Evolutionary conservation across 2,888 invertebrate species (phyloP).

Genomic region (Coelogynopora nodosa): DNA sequence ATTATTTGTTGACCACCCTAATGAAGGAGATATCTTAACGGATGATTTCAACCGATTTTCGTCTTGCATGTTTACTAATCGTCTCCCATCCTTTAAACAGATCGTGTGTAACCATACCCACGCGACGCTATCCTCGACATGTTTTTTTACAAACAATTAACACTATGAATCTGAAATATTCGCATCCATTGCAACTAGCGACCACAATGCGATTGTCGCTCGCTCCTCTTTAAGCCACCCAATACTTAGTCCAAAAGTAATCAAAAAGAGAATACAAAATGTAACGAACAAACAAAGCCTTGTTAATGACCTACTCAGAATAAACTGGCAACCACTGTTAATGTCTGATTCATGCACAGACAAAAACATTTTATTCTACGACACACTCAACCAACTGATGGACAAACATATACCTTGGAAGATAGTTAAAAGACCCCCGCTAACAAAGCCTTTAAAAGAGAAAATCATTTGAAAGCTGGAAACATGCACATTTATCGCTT

Average conservation of each 20-base stretch:
- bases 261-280: constrained; percentile 4
- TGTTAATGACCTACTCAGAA: background rate
- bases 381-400: constrained; percentile 6
- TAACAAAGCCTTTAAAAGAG: constrained; percentile 11
- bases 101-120: too few species aligned
- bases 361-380: background rate
- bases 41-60: background rate
- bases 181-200: background rate
- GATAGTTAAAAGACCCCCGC: background rate
- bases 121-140: background rate
- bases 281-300: background rate
- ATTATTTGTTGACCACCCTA: background rate
- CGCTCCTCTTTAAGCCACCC: background rate
- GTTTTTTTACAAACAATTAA: background rate
- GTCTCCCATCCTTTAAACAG: background rate
- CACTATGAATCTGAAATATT: constrained; percentile 10
- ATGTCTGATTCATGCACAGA: background rate
- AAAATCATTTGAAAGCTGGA: background rate
- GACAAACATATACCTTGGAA: constrained; percentile 19
- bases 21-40: background rate
- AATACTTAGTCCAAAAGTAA: background rate
- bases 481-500: background rate
- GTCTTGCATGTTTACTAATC: background rate
- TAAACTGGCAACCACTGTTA: background rate
- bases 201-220: background rate